These are phyloP conservation scores for Thyatira batis DNA, from an alignment of 2,888 invertebrate genomes.

Conservation along the genomic window DNA sequence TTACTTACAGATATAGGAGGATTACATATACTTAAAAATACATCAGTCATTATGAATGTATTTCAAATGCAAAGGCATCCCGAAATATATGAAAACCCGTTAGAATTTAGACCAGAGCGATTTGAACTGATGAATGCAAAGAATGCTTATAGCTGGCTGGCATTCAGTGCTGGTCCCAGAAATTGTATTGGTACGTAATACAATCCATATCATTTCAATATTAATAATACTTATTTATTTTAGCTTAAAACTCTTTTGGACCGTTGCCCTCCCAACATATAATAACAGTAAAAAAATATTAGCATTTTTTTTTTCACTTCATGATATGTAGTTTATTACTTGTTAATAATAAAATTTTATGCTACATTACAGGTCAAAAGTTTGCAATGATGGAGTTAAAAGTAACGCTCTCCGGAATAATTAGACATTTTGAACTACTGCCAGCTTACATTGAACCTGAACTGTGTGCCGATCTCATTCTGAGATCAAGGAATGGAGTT, in stretches of 20 bases:
- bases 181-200: conserved; percentile 80
- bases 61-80: conserved; percentile 73
- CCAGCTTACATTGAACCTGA: conserved; percentile 58
- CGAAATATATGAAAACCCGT: conserved; percentile 77
- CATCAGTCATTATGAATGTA: conserved; percentile 63
- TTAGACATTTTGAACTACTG: conserved; percentile 62
- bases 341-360: too few relatives aligned
- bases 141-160: conserved; percentile 76
- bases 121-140: conserved; percentile 53
- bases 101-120: conserved; percentile 78
- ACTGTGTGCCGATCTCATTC: conserved; percentile 66
- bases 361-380: conserved; percentile 52
- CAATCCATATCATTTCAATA: background rate
- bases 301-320: too few relatives aligned
- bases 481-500: conserved; percentile 60
- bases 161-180: conserved; percentile 85
- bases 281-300: too few relatives aligned
- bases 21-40: conserved; percentile 47
- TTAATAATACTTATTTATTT: too few relatives aligned
- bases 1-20: conserved; percentile 32
- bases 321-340: too few relatives aligned
- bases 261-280: too few relatives aligned
- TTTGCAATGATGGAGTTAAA: conserved; percentile 76
- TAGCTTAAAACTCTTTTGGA: too few relatives aligned
- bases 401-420: conserved; percentile 66